Base-by-base conservation (phyloP, 1,140 invertebrate genomes). In the Arion vulgaris region DNA sequence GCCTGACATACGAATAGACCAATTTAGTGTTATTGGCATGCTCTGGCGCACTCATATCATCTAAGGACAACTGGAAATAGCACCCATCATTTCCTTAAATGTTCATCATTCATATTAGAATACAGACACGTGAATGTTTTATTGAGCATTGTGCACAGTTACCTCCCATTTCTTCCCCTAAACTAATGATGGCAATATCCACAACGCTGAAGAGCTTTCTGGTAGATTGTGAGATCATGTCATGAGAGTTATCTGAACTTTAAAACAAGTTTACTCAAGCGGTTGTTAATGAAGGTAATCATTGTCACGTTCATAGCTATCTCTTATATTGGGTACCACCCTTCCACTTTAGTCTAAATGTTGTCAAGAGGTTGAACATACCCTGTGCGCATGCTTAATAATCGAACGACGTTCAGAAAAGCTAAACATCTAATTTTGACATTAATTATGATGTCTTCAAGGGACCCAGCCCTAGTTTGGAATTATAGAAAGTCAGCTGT, bases 401-500 rank as follows among this genome's bases (percentile, higher is more conserved):
- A 57, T 57, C 51, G 51, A 57, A 57, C 51, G 51, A 57, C 51
- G 51, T 23, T 26, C 26, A 23, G 51, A 57, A 23, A 23, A 57
- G 51, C 23, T 57, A 26, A 17, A 19, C 23, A 26, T 7, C 51
- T 23, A 9, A 45, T 15, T 45, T 15, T 45, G 41, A 45, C 41
- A 57, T 57, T 57, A 57, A 57, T 57, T 57, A 57, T 57, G 51
- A 57, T 19, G 51, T 57, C 51, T 57, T 57, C 51, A 57, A 57
- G 26, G 9, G 51, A 57, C 51, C 51, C 51, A 23, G 19, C 51
- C 26, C 19, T 23, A 57, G 51, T 17, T 23, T 57, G 51, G 51
- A 19, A 57, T 57, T 57, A 57, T 26, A 57, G n/a, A 57, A 53
- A 57, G 5, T 77, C 74, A 57, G 74, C 74, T 77, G 74, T 77